Evolutionary conservation across 53 echinoderm and acorn worm species (phyloP).

Genomic region (Pentamera pediparva): DNA sequence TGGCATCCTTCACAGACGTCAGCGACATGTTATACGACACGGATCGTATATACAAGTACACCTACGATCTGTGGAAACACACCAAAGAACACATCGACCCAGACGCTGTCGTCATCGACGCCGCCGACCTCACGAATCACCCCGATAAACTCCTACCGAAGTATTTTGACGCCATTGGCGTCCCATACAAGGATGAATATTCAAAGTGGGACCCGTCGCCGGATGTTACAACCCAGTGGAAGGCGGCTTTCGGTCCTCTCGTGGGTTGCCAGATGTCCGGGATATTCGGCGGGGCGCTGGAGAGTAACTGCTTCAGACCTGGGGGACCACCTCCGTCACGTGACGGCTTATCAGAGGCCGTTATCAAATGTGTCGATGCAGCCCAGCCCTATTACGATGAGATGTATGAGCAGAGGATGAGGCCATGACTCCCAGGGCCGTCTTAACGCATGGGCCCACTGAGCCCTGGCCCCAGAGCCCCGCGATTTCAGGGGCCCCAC

Average conservation of each 20-base stretch:
- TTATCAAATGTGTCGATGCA: conserved; percentile 10
- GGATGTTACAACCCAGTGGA: not conserved
- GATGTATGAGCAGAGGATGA: conserved; percentile 20
- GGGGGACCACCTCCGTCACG: not conserved
- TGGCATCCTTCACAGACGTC: not conserved
- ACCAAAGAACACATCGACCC: not conserved
- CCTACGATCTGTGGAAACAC: conserved; percentile 25
- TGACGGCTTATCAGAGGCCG: not conserved
- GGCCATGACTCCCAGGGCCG: no score
- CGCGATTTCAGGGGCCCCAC: no score
- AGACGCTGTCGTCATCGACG: conserved; percentile 13
- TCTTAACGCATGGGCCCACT: no score
- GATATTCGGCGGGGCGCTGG: not conserved
- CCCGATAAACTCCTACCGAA: conserved; percentile 19
- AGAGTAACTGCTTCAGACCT: not conserved
- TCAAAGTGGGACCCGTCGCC: not conserved
- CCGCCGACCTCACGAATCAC: not conserved
- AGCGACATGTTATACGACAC: not conserved
- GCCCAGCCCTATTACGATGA: conserved; percentile 6
- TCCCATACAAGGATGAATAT: conserved; percentile 8
- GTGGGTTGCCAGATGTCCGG: not conserved
- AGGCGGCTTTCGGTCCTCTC: not conserved
- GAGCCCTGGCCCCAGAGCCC: no score
- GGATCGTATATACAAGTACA: conserved; percentile 9
- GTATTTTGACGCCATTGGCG: conserved; percentile 15